Conservation (phyloP, 2,113 vertebrate genomes). For the Maccullochella peelii region DNA sequence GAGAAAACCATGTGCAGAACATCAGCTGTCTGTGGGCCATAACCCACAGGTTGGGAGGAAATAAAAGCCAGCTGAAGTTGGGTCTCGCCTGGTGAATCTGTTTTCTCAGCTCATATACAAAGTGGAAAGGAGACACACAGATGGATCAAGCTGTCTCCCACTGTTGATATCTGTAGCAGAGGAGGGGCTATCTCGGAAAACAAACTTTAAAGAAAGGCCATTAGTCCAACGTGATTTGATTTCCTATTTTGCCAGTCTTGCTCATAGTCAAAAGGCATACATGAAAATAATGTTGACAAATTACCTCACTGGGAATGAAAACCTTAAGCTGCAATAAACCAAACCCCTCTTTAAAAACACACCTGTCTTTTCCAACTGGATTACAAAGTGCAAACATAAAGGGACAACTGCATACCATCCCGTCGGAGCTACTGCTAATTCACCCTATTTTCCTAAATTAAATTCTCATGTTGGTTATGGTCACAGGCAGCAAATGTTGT, state of each 20-base stretch:
- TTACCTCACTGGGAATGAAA: constrained; percentile 2
- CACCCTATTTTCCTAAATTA: constrained; percentile 7
- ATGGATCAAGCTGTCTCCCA: constrained; percentile 41
- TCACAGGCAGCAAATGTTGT: constrained; percentile 21
- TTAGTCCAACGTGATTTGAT: constrained; percentile 33
- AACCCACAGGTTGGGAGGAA: constrained; percentile 76
- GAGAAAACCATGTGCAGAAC: constrained; percentile 71
- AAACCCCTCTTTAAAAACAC: constrained; percentile 3
- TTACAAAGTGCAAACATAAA: constrained; percentile 22
- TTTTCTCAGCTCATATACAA: constrained; percentile 64
- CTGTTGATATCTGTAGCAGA: constrained; percentile 41
- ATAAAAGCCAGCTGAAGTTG: constrained; percentile 77
- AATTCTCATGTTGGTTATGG: neutral
- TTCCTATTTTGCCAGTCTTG: constrained; percentile 25
- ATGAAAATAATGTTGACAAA: constrained; percentile 13
- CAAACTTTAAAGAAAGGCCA: constrained; percentile 35
- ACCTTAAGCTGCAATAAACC: neutral
- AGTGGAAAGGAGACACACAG: constrained; percentile 61
- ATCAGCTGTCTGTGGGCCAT: constrained; percentile 75
- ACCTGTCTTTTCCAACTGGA: constrained; percentile 15
- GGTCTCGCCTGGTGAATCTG: constrained; percentile 70
- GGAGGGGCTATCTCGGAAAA: constrained; percentile 21
- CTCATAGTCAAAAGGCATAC: neutral
- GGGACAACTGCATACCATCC: constrained; percentile 1
- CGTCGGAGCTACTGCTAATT: constrained; percentile 14